Conservation (phyloP, 2,113 vertebrate genomes). For the Pterocles gutturalis region DNA sequence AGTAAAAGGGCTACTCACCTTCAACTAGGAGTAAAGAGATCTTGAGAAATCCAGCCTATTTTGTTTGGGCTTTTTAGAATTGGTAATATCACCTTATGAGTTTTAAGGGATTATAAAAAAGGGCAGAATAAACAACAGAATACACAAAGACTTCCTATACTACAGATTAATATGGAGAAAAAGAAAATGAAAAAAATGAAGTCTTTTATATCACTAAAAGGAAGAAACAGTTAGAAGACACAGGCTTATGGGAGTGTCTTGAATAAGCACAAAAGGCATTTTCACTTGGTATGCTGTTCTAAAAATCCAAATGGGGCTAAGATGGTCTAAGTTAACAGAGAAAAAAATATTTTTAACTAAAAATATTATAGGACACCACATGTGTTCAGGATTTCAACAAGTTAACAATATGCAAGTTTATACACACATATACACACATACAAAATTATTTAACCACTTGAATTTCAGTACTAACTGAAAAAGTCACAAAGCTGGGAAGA, state of each 20-base stretch:
- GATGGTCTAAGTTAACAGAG: neutral
- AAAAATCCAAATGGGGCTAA: neutral
- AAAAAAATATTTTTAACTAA: neutral
- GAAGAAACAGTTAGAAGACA: neutral
- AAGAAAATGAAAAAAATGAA: neutral
- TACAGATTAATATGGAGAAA: neutral
- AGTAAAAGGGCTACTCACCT: neutral
- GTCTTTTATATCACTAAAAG: neutral
- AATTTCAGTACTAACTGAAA: neutral
- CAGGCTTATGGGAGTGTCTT: neutral
- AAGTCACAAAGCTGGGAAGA: neutral
- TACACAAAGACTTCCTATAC: neutral
- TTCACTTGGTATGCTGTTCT: neutral
- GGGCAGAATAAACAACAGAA: neutral
- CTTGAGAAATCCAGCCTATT: neutral
- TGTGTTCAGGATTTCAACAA: neutral
- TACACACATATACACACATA: neutral
- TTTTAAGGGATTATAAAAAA: slow-evolving; percentile 6
- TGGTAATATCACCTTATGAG: neutral
- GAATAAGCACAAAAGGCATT: neutral
- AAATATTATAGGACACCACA: neutral
- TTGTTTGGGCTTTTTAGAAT: neutral
- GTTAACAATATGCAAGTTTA: neutral
- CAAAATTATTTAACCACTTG: neutral
- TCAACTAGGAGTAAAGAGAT: neutral